Evolutionary conservation across 1,140 invertebrate genomes (phyloP), one percentile per base, ranked within the genome.

Genomic region (Aphidius gifuensis): DNA sequence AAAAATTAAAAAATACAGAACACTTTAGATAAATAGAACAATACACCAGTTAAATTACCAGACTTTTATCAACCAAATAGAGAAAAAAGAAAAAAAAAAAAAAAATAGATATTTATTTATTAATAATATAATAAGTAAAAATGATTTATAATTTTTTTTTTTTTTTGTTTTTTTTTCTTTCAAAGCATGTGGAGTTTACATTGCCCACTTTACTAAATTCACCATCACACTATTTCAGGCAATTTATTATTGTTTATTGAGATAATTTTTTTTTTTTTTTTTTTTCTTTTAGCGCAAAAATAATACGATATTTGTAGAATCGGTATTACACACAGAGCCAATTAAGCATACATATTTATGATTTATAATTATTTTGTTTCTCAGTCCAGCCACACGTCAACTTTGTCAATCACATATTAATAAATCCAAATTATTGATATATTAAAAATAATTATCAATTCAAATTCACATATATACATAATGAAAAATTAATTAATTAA

Each of bases 321-420:
- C 71, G 71, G 16, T 66, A 75, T 67, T 77, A 77, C 75, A 78
- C 75, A 78, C 73, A 77, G 71, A 77, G 71, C 70, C 71, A 76
- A 69, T 73, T 77, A 77, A 77, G 75, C 75, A 77, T 76, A 77
- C 74, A 70, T 45, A 9, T 45, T 45, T 60, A 68, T 70, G 62
- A 66, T 63, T 62, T 65, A 68, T 60, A 66, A 43, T 47, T 65
- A 63, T 48, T 43, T 80, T 81, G 78, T 81, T 81, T 81, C 79
- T 81, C 78, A 77, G 79, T 81, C 79, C 79, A 81, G 80, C 79
- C 80, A 81, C 80, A 69, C 80, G 74, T 76, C 74, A 74, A 68
- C 65, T 39, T 43, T 73, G 71, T 70, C 77, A 65, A 70, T 70
- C 56, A 69, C 61, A 66, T 66, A 45, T 44, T 49, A 23, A 66